Percentiles rank a stretch among this genome's conserved stretches.
phyloP scores from a whole-genome alignment of 2,113 vertebrate species.

The Lepisosteus osseus region DNA sequence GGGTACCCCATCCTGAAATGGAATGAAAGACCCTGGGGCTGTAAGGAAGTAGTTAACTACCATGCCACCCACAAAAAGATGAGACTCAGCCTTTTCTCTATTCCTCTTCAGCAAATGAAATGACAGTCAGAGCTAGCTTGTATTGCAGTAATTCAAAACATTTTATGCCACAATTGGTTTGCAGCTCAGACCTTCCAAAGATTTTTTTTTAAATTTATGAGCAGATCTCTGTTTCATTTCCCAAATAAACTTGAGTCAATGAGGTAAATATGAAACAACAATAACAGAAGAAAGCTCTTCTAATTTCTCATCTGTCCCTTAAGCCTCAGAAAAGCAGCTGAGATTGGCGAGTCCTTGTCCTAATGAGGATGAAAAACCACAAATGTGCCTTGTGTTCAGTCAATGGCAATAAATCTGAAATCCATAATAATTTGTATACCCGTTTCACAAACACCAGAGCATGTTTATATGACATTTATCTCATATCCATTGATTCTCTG shows the following conservation, averaged over 20 bases:
- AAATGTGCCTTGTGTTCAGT: not conserved
- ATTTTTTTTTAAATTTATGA: not conserved
- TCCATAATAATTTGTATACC: conserved; percentile 9
- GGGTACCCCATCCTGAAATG: too few species aligned
- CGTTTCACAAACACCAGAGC: not conserved
- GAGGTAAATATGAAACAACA: not conserved
- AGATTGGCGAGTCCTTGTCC: not conserved
- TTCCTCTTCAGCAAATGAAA: too few species aligned
- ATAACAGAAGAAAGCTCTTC: not conserved
- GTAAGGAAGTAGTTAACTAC: too few species aligned
- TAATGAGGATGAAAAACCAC: not conserved
- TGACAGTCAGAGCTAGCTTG: too few species aligned
- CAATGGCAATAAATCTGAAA: conserved; percentile 3
- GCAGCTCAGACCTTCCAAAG: not conserved
- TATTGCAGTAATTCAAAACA: too few species aligned
- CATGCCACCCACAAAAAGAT: too few species aligned
- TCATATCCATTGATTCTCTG: conserved; percentile 6
- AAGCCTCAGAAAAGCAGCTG: not conserved
- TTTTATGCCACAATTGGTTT: not conserved
- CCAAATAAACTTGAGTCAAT: not conserved
- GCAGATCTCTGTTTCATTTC: not conserved
- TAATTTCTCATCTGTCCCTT: not conserved
- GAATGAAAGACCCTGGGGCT: too few species aligned
- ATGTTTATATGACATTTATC: conserved; percentile 13
- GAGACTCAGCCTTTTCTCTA: too few species aligned